These are phyloP conservation scores for Parazoanthus darwini DNA, from an alignment of 92 coral and sea anemone species.

Conservation along the genomic window DNA sequence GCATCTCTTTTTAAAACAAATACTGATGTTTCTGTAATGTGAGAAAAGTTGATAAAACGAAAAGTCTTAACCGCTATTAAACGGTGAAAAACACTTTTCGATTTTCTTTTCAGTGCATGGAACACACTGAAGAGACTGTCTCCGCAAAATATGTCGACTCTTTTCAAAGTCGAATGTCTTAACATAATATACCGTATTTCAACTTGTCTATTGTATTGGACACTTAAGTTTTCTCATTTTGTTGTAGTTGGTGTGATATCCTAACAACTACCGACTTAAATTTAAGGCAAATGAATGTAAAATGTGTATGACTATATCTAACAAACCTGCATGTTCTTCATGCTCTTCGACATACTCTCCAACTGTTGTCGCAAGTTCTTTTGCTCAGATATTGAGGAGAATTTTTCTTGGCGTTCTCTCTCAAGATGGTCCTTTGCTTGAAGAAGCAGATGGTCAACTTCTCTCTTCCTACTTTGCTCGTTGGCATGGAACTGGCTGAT, in stretches of 20 bases:
- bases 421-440: constrained; percentile 84
- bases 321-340: constrained; percentile 89
- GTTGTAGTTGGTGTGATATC: too few relatives aligned
- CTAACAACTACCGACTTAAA: too few relatives aligned
- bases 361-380: constrained; percentile 82
- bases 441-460: constrained; percentile 80
- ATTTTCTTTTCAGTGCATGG: too few relatives aligned
- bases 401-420: constrained; percentile 86
- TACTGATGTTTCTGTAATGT: too few relatives aligned
- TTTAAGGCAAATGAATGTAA: not conserved
- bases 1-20: too few relatives aligned
- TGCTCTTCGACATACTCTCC: constrained; percentile 80
- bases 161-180: too few relatives aligned
- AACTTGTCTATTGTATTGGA: too few relatives aligned
- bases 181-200: too few relatives aligned
- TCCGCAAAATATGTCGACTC: too few relatives aligned
- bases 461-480: constrained; percentile 86
- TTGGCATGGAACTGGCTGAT: constrained; percentile 79
- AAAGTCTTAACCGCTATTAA: not conserved
- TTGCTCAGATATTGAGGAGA: constrained; percentile 91
- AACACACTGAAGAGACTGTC: too few relatives aligned
- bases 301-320: not conserved
- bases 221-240: too few relatives aligned
- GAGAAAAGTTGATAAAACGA: not conserved
- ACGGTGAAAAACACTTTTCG: too few relatives aligned